phyloP scores from a whole-genome alignment of 2,113 vertebrate genomes.

The Sturnira hondurensis region DNA sequence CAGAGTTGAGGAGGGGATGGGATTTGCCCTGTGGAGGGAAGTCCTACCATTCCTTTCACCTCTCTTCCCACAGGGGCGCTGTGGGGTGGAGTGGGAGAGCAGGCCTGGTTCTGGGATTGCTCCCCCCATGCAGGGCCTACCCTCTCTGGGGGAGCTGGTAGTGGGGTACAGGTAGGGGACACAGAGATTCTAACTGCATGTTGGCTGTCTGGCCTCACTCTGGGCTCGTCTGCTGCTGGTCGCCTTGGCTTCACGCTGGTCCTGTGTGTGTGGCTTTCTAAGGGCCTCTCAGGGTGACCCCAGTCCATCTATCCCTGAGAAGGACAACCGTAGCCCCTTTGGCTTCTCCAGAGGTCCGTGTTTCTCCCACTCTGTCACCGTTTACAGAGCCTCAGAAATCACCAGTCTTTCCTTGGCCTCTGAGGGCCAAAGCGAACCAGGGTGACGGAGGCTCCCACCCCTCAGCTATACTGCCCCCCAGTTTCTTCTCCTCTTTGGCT shows the following conservation, averaged over 20 bases:
- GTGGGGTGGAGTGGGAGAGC: neutral
- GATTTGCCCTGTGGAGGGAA: neutral
- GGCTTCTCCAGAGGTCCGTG: neutral
- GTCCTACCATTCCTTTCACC: too few species aligned
- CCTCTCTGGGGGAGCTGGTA: neutral
- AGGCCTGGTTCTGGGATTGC: neutral
- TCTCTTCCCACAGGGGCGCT: neutral
- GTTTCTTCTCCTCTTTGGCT: neutral
- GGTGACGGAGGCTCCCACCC: neutral
- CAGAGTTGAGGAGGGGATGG: neutral
- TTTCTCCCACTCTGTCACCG: neutral
- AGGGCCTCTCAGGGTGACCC: neutral
- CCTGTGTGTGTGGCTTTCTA: neutral
- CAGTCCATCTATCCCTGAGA: neutral
- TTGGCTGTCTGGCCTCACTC: neutral
- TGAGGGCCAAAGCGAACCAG: neutral
- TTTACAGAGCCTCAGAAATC: neutral
- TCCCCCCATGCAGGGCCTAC: neutral
- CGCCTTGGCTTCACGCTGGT: neutral
- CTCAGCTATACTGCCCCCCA: neutral
- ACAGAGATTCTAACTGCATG: neutral
- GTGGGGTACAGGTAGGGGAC: neutral
- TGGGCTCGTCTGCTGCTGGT: neutral
- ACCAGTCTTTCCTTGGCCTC: neutral
- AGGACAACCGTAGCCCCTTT: neutral